A percentile compares a stretch with the other conserved stretches of the same genome.
Evolutionary conservation across 2,797 vertebrate species (phyloP).

Genomic region (Gymnocypris eckloni): DNA sequence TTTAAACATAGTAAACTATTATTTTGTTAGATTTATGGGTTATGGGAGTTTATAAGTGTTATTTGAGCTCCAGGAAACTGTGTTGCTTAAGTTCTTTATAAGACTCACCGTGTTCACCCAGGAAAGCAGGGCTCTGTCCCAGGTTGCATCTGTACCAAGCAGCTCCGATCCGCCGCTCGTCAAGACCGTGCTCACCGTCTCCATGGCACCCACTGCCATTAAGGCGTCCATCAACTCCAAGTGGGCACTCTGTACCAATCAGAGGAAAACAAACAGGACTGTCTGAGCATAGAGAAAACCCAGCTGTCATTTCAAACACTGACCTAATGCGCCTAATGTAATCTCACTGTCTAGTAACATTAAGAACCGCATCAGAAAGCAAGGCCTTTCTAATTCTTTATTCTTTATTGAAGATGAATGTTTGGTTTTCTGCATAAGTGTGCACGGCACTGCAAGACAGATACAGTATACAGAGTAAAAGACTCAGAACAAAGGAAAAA

Average conservation of each 20-base stretch:
- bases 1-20: not conserved
- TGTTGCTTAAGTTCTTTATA: not conserved
- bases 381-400: conserved; percentile 4
- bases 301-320: conserved; percentile 50
- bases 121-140: conserved; percentile 84
- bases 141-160: conserved; percentile 69
- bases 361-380: conserved; percentile 28
- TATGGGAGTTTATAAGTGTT: not conserved
- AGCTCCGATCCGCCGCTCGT: conserved; percentile 70
- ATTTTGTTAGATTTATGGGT: not conserved
- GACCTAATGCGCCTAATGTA: conserved; percentile 59
- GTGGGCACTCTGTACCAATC: conserved; percentile 84
- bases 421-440: conserved; percentile 24
- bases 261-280: conserved; percentile 52
- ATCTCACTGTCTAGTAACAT: conserved; percentile 58
- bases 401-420: not conserved
- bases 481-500: not conserved
- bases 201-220: conserved; percentile 85
- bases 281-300: conserved; percentile 52
- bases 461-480: not conserved
- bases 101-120: conserved; percentile 87
- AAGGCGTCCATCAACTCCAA: conserved; percentile 88
- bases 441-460: not conserved
- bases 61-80: not conserved
- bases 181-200: conserved; percentile 79